phyloP scores from a whole-genome alignment of 2,888 invertebrate genomes.

The Tromatobia lineatoria region DNA sequence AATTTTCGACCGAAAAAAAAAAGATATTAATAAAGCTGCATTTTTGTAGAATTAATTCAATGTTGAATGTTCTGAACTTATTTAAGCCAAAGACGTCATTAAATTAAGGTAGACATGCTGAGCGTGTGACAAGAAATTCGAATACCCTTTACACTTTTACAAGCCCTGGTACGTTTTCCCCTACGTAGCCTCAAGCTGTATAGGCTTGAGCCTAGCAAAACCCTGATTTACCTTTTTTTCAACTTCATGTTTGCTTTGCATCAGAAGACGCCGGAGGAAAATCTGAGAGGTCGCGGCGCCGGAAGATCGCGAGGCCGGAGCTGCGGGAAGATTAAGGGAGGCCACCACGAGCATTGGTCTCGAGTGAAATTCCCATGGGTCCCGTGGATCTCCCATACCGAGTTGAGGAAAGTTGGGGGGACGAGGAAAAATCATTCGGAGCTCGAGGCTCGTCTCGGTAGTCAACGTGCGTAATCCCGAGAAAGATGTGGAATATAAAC shows the following conservation, averaged over 20 bases:
- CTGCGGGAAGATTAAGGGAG: neutral
- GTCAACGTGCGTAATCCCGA: conserved; percentile 12
- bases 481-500: conserved; percentile 29
- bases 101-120: neutral
- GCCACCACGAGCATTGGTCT: neutral
- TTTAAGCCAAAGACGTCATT: neutral
- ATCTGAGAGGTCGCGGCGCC: neutral
- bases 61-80: neutral
- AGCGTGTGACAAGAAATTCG: neutral
- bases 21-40: too few relatives aligned
- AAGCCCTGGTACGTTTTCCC: neutral
- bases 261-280: conserved; percentile 10
- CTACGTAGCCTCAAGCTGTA: neutral
- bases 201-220: neutral
- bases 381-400: neutral
- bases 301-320: neutral
- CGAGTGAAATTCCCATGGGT: conserved; percentile 11
- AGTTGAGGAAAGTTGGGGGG: conserved; percentile 10
- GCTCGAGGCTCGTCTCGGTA: conserved; percentile 13
- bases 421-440: conserved; percentile 33
- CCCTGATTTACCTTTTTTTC: conserved; percentile 2
- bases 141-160: neutral
- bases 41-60: neutral
- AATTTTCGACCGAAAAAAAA: too few relatives aligned
- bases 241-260: neutral